Percentiles rank a stretch among this genome's conserved stretches.
phyloP scores from a whole-genome alignment of 2,113 vertebrate species.

The Anolis sagrei region DNA sequence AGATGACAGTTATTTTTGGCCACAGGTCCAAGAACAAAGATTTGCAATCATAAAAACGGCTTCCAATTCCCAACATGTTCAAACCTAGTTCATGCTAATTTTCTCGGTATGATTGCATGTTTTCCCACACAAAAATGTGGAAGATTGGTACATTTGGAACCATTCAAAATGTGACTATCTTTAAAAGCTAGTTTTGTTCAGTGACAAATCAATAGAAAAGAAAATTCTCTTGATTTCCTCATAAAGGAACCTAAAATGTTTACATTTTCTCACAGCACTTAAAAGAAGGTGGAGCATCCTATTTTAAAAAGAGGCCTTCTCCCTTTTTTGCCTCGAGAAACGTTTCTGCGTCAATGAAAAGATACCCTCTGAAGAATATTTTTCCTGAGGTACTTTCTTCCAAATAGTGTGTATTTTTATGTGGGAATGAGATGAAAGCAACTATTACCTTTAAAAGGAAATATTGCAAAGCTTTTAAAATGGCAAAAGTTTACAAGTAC shows the following conservation, averaged over 20 bases:
- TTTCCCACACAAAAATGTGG: neutral
- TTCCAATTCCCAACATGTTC: neutral
- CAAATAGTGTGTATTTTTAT: constrained; percentile 82
- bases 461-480: constrained; percentile 66
- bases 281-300: neutral
- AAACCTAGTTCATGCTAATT: neutral
- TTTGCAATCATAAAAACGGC: neutral
- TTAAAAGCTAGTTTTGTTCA: neutral
- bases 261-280: constrained; percentile 49
- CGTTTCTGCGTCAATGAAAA: constrained; percentile 68
- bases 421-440: constrained; percentile 70
- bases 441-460: constrained; percentile 73
- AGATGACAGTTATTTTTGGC: no score
- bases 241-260: constrained; percentile 59
- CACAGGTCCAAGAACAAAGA: neutral
- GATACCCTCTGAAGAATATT: constrained; percentile 67
- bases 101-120: neutral
- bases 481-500: constrained; percentile 61
- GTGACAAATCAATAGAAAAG: constrained; percentile 28
- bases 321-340: constrained; percentile 41
- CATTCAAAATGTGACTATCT: constrained; percentile 10
- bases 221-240: constrained; percentile 46
- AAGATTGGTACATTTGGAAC: neutral
- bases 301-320: constrained; percentile 29
- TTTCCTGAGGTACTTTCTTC: constrained; percentile 73